A percentile compares a stretch with the other conserved stretches of the same genome.
phyloP scores from a whole-genome alignment of 2,888 invertebrate genomes.

The Elysia crispata region DNA sequence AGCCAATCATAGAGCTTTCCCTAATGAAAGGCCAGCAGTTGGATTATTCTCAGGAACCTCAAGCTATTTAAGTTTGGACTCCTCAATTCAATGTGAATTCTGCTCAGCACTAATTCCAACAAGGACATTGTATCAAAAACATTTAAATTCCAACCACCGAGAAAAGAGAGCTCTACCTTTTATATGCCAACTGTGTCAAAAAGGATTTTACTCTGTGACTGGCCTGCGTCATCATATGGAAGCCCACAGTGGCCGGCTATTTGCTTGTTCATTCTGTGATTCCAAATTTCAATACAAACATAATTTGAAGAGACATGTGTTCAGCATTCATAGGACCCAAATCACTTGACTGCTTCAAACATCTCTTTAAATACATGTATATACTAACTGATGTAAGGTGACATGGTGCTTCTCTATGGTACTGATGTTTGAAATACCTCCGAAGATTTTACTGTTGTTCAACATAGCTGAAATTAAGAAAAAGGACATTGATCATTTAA shows the following conservation, averaged over 20 bases:
- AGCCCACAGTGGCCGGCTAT: constrained; percentile 37
- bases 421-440: too few relatives aligned
- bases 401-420: too few relatives aligned
- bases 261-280: constrained; percentile 42
- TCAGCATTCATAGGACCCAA: background rate
- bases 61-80: background rate
- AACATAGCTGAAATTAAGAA: background rate
- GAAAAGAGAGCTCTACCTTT: constrained; percentile 42
- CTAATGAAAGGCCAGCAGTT: too few relatives aligned
- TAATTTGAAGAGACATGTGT: constrained; percentile 42
- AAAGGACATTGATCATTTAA: too few relatives aligned
- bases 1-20: too few relatives aligned
- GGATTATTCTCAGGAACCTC: too few relatives aligned
- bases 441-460: too few relatives aligned
- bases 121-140: constrained; percentile 36
- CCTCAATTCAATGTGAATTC: constrained; percentile 23
- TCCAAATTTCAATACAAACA: constrained; percentile 45
- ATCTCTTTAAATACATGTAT: too few relatives aligned
- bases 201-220: constrained; percentile 44
- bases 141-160: constrained; percentile 35
- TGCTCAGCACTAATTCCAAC: constrained; percentile 21
- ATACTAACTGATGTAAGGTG: too few relatives aligned
- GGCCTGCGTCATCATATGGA: constrained; percentile 43
- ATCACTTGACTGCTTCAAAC: background rate
- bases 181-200: constrained; percentile 39